These are phyloP conservation scores for Formica aserva DNA, from an alignment of 2,888 invertebrate genomes.

Conservation along the genomic window DNA sequence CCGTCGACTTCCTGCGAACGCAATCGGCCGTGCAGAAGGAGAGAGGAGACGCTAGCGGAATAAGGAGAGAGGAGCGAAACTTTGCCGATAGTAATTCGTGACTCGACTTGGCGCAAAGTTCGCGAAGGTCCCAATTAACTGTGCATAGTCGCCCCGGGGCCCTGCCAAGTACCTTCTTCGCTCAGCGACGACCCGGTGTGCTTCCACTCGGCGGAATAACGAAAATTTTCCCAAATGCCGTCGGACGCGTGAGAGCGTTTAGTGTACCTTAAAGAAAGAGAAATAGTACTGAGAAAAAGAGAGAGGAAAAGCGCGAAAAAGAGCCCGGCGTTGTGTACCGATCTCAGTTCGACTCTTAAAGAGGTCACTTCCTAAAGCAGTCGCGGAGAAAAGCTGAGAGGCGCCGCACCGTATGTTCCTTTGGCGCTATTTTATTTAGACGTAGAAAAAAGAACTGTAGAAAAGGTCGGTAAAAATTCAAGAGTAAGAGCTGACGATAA, in stretches of 20 bases:
- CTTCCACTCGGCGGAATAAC: conserved; percentile 65
- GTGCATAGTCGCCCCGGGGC: conserved; percentile 66
- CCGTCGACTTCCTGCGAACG: conserved; percentile 61
- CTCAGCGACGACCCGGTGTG: conserved; percentile 36
- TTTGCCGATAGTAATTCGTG: conserved; percentile 77
- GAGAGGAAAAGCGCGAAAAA: conserved; percentile 3
- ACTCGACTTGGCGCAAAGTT: conserved; percentile 73
- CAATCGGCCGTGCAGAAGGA: conserved; percentile 49
- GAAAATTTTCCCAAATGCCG: conserved; percentile 65
- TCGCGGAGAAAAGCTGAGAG: conserved; percentile 10
- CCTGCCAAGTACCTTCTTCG: conserved; percentile 51
- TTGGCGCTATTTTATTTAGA: conserved; percentile 3
- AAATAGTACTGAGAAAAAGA: conserved; percentile 20
- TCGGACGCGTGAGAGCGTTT: conserved; percentile 41
- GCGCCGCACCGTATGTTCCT: neutral
- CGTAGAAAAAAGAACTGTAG: neutral
- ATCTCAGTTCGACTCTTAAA: conserved; percentile 17
- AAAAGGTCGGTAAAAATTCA: neutral
- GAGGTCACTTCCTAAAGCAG: conserved; percentile 19
- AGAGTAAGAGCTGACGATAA: neutral
- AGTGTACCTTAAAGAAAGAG: conserved; percentile 43
- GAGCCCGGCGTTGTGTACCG: neutral
- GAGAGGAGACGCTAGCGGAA: conserved; percentile 29
- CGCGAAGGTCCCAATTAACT: conserved; percentile 75
- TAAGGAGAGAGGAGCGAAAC: conserved; percentile 60